Base-by-base conservation (phyloP, 2,113 vertebrate genomes). In the Athene cunicularia region DNA sequence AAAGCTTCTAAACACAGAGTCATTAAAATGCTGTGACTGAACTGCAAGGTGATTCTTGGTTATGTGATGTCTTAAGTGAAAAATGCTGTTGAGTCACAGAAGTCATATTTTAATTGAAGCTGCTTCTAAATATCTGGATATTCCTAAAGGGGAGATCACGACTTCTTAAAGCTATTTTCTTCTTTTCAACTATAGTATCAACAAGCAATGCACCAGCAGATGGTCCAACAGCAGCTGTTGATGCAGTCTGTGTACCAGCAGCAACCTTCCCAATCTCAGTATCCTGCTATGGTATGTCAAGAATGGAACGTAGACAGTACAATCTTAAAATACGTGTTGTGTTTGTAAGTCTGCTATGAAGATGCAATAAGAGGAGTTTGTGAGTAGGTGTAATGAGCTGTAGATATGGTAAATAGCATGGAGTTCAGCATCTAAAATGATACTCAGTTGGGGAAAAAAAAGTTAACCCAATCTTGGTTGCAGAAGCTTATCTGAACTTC, bases 141-240 rank as follows among this genome's bases (percentile, higher is more conserved):
- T 60, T 87, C 26, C 22, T n/a, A 19, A 86, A 53, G 17, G 7
- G 28, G 5, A 2, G 7, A 17, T 79, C 1, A 0, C 70, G 68
- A 80, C 45, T 70, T 62, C 27, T 53, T 76, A 68, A 83, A 90
- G 63, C 60, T 50, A 1, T 43, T 88, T 58, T 87, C 21, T 94
- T 88, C 32, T 84, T 94, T 74, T 55, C n/a, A 26, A 20, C 63
- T 79, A 3, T 45, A 99, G 99, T 99, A 99, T 97, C 99, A 99
- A 52, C 99, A 99, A 95, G 98, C 98, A 87, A 22, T 99, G 96
- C 99, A 99, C 90, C 99, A 99, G 76, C 99, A 99, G 82, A 95
- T 99, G 76, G 97, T 99, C 64, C 99, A 99, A 8, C 99, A 99
- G 59, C 99, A 99, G 95, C 98, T 99, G 98, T 98, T 99, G 98